Evolutionary conservation across 2,888 invertebrate genomes (phyloP), one percentile per base, ranked within the genome.

Genomic region (Oligia fasciuncula): DNA sequence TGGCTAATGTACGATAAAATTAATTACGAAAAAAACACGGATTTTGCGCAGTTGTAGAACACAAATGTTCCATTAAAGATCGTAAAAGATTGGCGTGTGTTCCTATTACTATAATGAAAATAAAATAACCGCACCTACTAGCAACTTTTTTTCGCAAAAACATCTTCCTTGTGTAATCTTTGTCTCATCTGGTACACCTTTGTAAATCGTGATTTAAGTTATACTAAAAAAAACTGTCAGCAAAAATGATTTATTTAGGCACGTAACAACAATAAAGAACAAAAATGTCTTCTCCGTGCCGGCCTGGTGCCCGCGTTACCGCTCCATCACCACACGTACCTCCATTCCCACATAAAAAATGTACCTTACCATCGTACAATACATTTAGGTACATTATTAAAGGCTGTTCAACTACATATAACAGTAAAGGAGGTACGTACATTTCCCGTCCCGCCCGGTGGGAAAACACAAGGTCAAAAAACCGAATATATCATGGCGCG

Each of bases 391-490:
- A 77, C 77, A 79, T 73, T 73, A 79, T 79, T 79, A 69, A 79
- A 85, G 88, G 85, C 76, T 79, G 75, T 88, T 88, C 83, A 89
- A 88, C 86, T 79, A 87, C 75, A 78, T 57, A 62, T 84, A 88
- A 86, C 87, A 80, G 84, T 89, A 83, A 71, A 73, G 72, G 80
- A 84, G 77, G 67, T n/a, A 84, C 79, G 72, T n/a, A 78, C 72
- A 74, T 77, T 87, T 89, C 87, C 89, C 85, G 89, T 63, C 81
- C 87, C 89, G 76, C 81, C 87, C 89, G 76, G 9, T 85, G 88
- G 88, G 83, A 84, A 87, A 49, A 89, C 68, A 70, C 87, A 90
- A 90, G 89, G 89, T 88, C 89, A 90, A 87, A 89, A 83, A 90
- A 85, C 88, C 82, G 76, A 84, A 84, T 75, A 76, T 49, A 77